Evolutionary conservation across 2,888 invertebrate genomes (phyloP).

Genomic region (Steromphala cineraria): DNA sequence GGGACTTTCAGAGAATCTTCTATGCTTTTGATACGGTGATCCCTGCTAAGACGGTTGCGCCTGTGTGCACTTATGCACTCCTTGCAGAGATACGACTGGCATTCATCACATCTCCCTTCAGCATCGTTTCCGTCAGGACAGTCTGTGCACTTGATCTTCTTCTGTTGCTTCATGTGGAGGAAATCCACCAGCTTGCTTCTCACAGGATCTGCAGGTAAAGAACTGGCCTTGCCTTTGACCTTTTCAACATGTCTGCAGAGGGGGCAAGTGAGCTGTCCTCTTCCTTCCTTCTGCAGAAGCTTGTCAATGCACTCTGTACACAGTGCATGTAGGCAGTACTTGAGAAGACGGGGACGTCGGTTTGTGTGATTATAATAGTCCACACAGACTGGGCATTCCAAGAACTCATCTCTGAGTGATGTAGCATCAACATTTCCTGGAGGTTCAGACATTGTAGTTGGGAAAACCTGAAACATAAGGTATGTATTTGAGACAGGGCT

Average conservation of each 20-base stretch:
- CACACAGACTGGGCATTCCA: too few species aligned
- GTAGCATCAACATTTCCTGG: too few species aligned
- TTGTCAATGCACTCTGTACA: not conserved
- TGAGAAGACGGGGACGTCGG: too few species aligned
- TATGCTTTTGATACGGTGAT: not conserved
- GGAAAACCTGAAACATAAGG: too few species aligned
- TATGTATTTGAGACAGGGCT: too few species aligned
- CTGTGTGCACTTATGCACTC: not conserved
- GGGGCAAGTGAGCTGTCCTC: not conserved
- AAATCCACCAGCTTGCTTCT: not conserved
- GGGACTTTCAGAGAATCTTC: not conserved
- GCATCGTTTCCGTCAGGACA: not conserved
- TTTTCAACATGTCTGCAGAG: not conserved
- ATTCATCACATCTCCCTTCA: not conserved
- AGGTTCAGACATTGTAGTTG: too few species aligned
- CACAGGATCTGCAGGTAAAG: not conserved
- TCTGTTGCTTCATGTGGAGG: not conserved
- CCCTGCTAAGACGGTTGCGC: not conserved
- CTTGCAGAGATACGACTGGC: not conserved
- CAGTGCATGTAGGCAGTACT: too few species aligned
- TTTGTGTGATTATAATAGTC: too few species aligned
- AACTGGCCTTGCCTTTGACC: not conserved
- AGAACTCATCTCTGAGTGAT: too few species aligned
- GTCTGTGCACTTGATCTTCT: not conserved
- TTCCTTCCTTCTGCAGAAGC: not conserved